Conservation (phyloP, 2,888 invertebrate species). For the Latheticus oryzae region DNA sequence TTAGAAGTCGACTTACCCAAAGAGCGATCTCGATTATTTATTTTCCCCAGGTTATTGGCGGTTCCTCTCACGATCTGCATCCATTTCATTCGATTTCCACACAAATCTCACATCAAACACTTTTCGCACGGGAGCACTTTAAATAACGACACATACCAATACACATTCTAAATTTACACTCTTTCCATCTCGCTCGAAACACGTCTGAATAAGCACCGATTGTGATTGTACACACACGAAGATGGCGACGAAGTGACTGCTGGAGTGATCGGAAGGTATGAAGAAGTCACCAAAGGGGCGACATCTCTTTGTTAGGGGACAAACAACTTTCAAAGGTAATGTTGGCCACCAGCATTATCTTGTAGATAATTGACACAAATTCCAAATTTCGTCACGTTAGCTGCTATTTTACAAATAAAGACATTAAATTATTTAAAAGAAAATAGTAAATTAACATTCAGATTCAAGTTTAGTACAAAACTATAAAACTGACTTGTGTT, state of each 20-base stretch:
- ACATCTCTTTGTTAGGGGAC: too few relatives aligned
- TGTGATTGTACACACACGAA: conserved; percentile 49
- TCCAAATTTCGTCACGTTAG: too few relatives aligned
- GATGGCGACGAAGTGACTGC: conserved; percentile 54
- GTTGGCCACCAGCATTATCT: too few relatives aligned
- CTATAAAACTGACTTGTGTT: too few relatives aligned
- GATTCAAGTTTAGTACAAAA: too few relatives aligned
- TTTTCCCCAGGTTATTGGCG: conserved; percentile 19
- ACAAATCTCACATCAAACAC: conserved; percentile 55
- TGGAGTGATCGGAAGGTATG: conserved; percentile 49
- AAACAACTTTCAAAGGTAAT: too few relatives aligned
- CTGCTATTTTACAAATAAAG: too few relatives aligned
- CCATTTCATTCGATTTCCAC: conserved; percentile 54
- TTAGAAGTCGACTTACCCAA: conserved; percentile 26
- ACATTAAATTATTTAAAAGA: too few relatives aligned
- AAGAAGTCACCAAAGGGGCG: too few relatives aligned
- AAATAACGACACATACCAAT: conserved; percentile 58
- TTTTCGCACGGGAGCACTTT: conserved; percentile 53
- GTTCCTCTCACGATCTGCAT: conserved; percentile 37
- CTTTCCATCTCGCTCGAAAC: conserved; percentile 58
- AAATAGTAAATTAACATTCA: too few relatives aligned
- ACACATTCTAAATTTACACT: conserved; percentile 60
- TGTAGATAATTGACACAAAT: too few relatives aligned
- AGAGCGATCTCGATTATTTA: too few relatives aligned
- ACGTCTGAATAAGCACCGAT: conserved; percentile 48